These are phyloP conservation scores for Rhinichthys klamathensis DNA, from an alignment of 2,113 vertebrate genomes.

Conservation along the genomic window DNA sequence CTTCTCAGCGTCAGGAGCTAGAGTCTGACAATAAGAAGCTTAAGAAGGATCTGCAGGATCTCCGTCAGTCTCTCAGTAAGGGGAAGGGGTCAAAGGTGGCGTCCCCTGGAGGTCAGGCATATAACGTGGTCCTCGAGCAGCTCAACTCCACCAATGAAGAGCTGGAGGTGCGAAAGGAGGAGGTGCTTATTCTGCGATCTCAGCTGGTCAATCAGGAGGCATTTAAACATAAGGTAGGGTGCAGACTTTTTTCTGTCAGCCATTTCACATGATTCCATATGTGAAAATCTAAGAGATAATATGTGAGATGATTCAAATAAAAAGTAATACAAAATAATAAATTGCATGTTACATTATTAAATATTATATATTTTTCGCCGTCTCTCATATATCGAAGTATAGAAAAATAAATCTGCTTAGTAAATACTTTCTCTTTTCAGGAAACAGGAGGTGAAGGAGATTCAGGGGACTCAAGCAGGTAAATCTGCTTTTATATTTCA, in stretches of 20 bases:
- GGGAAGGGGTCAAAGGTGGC: slow-evolving; percentile 74
- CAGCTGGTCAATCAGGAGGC: slow-evolving; percentile 93
- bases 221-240: slow-evolving; percentile 85
- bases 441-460: slow-evolving; percentile 40
- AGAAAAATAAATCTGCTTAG: no score
- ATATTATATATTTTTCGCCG: neutral
- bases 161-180: slow-evolving; percentile 93
- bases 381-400: no score
- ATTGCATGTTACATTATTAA: no score
- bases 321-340: no score
- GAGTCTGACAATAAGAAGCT: slow-evolving; percentile 94
- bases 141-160: slow-evolving; percentile 89
- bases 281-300: neutral
- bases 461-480: slow-evolving; percentile 51
- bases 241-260: neutral
- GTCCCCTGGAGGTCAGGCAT: slow-evolving; percentile 84
- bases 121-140: slow-evolving; percentile 88
- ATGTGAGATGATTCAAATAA: no score
- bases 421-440: slow-evolving; percentile 28
- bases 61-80: slow-evolving; percentile 85
- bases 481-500: neutral
- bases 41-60: slow-evolving; percentile 90
- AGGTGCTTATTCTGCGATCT: slow-evolving; percentile 92
- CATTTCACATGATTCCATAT: neutral
- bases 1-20: slow-evolving; percentile 88